These are phyloP conservation scores for Drosophila arizonae DNA, from an alignment of 1,140 invertebrate species.

Conservation along the genomic window DNA sequence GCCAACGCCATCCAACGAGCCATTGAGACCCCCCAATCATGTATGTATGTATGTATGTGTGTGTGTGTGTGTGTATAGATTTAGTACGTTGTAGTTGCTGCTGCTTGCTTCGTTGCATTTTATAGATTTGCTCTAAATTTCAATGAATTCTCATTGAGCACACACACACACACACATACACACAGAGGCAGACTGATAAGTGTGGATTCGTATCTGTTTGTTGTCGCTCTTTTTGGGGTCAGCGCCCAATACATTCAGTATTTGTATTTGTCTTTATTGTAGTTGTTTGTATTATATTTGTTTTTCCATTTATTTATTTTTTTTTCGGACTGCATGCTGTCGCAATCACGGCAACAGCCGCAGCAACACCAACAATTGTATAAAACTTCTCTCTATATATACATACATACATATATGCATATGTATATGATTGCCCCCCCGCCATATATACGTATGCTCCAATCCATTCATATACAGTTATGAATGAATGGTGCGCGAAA, in stretches of 20 bases:
- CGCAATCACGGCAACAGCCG: constrained; percentile 54
- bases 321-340: constrained; percentile 36
- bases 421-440: constrained; percentile 11
- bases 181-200: constrained; percentile 60
- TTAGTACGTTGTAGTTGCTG: constrained; percentile 42
- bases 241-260: constrained; percentile 57
- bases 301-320: not conserved
- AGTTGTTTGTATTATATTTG: constrained; percentile 7
- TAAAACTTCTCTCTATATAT: constrained; percentile 16
- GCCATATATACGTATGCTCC: constrained; percentile 3
- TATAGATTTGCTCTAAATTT: constrained; percentile 81
- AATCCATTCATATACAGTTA: constrained; percentile 60
- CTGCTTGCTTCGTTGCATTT: constrained; percentile 73
- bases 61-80: constrained; percentile 7
- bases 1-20: constrained; percentile 46
- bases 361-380: constrained; percentile 17
- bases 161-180: constrained; percentile 39
- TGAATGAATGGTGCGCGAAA: constrained; percentile 55
- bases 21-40: constrained; percentile 42
- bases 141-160: constrained; percentile 79
- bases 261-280: constrained; percentile 6
- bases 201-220: constrained; percentile 64
- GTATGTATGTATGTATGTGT: not conserved
- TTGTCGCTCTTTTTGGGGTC: constrained; percentile 58
- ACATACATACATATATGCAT: too few species aligned